Conservation (phyloP, 2,797 vertebrate genomes). For the Lepus townsendii region DNA sequence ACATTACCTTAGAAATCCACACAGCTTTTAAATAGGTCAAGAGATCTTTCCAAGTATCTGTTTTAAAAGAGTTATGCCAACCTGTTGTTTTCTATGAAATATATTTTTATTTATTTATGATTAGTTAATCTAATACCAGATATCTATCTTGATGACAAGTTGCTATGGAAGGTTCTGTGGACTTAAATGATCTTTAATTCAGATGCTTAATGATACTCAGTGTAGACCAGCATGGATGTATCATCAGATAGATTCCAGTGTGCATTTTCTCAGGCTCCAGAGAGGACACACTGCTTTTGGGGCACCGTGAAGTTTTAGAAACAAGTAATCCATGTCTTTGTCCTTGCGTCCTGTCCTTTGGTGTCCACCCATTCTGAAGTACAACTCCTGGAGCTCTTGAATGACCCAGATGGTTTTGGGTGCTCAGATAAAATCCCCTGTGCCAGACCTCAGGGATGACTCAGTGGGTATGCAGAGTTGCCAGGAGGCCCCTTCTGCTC, state of each 20-base stretch:
- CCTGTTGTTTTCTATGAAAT: not conserved
- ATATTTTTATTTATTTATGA: conserved; percentile 2
- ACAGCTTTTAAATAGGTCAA: not conserved
- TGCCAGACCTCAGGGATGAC: fast-evolving
- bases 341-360: not conserved
- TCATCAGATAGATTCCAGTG: not conserved
- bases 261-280: not conserved
- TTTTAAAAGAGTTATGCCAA: not conserved
- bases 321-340: not conserved
- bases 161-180: not conserved
- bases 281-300: not conserved
- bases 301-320: not conserved
- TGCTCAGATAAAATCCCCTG: not conserved
- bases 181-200: not conserved
- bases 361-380: not conserved
- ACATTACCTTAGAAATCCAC: not conserved
- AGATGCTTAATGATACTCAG: not conserved
- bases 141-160: not conserved
- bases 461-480: no score
- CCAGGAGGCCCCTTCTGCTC: not conserved
- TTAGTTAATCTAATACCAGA: not conserved
- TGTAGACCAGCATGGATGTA: not conserved
- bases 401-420: not conserved
- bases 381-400: not conserved
- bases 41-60: not conserved